These are phyloP conservation scores for Thalassarche chlororhynchos DNA, from an alignment of 2,113 vertebrate genomes.

Conservation along the genomic window DNA sequence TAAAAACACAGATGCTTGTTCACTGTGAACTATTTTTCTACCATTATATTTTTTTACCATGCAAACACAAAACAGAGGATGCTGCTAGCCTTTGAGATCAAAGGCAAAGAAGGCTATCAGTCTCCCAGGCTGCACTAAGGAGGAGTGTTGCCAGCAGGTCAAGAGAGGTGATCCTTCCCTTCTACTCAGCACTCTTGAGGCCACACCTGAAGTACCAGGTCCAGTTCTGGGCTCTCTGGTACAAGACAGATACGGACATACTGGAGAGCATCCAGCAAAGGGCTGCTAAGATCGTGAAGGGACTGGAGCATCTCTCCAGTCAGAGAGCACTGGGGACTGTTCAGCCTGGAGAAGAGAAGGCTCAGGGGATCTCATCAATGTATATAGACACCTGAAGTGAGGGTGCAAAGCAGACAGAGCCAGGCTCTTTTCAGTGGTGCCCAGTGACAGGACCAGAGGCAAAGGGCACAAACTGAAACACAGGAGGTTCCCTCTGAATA, in stretches of 20 bases:
- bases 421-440: neutral
- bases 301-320: neutral
- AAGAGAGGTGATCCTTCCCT: neutral
- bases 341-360: neutral
- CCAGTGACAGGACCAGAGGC: neutral
- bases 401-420: accelerated
- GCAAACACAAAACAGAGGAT: neutral
- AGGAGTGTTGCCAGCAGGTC: neutral
- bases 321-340: accelerated
- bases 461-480: neutral
- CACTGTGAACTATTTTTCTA: neutral
- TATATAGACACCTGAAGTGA: neutral
- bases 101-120: neutral
- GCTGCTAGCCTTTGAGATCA: neutral
- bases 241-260: too few species aligned
- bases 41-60: neutral
- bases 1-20: neutral
- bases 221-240: neutral
- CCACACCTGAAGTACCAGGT: neutral
- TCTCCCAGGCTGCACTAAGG: accelerated
- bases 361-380: neutral
- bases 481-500: neutral
- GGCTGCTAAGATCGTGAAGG: neutral
- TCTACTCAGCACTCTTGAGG: neutral
- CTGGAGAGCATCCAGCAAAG: neutral